Conservation (phyloP, 2,888 invertebrate genomes). For the Bellardia bayeri region DNA sequence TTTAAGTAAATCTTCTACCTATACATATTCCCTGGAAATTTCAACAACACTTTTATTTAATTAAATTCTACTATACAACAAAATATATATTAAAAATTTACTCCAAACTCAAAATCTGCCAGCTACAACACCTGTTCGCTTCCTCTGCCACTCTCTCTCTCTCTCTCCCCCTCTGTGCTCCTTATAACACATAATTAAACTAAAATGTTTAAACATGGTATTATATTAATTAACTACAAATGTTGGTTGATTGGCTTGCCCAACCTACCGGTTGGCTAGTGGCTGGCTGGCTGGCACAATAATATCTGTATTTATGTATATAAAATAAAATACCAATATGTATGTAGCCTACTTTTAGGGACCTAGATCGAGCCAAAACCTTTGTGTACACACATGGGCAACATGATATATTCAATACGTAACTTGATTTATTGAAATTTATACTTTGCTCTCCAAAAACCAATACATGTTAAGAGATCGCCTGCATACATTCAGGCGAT, state of each 20-base stretch:
- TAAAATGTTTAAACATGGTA: constrained; percentile 33
- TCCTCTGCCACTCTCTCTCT: background rate
- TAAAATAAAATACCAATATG: background rate
- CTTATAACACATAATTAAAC: constrained; percentile 31
- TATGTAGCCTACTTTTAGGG: constrained; percentile 62
- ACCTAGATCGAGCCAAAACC: background rate
- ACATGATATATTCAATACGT: background rate
- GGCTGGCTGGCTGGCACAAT: background rate
- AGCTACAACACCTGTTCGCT: background rate
- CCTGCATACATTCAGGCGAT: background rate
- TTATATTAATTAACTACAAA: constrained; percentile 66
- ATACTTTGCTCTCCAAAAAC: background rate
- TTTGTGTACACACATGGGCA: constrained; percentile 8
- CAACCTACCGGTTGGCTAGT: background rate
- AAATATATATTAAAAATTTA: background rate
- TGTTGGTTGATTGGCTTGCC: constrained; percentile 51
- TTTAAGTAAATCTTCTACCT: background rate
- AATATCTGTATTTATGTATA: background rate
- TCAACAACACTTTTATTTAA: background rate
- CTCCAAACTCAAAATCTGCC: background rate
- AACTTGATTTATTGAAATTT: constrained; percentile 47
- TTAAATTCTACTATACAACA: background rate
- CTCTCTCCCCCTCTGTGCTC: background rate
- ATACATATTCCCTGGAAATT: background rate
- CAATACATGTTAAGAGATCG: constrained; percentile 3